Evolutionary conservation across 2,113 vertebrate species (phyloP).

Genomic region (Pangasianodon hypophthalmus): DNA sequence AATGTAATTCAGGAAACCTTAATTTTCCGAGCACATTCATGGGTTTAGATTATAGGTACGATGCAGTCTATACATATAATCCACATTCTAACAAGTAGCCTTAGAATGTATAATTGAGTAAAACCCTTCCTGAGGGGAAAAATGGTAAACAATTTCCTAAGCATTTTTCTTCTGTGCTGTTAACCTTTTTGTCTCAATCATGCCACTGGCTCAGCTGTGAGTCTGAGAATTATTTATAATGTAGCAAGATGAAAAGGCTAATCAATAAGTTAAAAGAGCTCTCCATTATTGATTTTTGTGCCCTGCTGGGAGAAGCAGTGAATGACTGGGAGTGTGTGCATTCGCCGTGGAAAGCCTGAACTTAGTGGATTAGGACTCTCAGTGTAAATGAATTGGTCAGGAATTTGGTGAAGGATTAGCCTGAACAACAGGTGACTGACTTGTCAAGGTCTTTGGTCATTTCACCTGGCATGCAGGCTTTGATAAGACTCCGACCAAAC

Average conservation of each 20-base stretch:
- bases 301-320: slow-evolving; percentile 21
- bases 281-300: slow-evolving; percentile 13
- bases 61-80: background rate
- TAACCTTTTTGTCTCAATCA: slow-evolving; percentile 14
- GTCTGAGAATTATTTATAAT: slow-evolving; percentile 33
- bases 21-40: background rate
- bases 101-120: background rate
- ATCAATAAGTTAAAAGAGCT: slow-evolving; percentile 44
- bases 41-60: background rate
- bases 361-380: slow-evolving; percentile 9
- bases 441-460: background rate
- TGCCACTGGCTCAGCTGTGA: slow-evolving; percentile 7
- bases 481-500: background rate
- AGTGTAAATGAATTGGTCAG: background rate
- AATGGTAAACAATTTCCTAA: background rate
- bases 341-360: background rate
- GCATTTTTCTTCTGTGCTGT: background rate
- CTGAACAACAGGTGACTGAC: background rate
- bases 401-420: background rate
- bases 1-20: background rate
- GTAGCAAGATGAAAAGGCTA: slow-evolving; percentile 31
- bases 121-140: background rate
- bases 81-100: background rate
- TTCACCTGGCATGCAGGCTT: background rate
- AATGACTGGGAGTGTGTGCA: slow-evolving; percentile 25